Percentiles rank a stretch among this genome's conserved stretches.
phyloP scores from a whole-genome alignment of 1,140 invertebrate species.

The Antheraea mylitta region DNA sequence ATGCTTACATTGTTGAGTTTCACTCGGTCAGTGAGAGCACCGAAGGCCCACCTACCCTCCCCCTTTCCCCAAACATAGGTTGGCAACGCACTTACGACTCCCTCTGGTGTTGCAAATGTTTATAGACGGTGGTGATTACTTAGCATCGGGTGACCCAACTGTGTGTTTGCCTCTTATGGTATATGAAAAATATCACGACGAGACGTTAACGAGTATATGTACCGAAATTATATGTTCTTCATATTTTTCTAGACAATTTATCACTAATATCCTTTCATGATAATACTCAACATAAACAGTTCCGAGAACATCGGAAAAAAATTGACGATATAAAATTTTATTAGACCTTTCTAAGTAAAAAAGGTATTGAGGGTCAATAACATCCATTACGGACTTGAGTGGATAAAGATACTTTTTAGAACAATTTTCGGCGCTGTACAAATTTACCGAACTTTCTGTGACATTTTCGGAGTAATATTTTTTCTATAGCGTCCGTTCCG shows the following conservation, averaged over 20 bases:
- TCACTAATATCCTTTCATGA: not conserved
- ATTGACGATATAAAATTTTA: conserved; percentile 2
- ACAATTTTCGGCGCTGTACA: not conserved
- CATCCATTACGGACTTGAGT: conserved; percentile 2
- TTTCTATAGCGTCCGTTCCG: not conserved
- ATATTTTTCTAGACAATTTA: not conserved
- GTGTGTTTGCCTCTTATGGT: no score
- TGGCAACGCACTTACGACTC: no score
- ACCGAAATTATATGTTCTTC: no score
- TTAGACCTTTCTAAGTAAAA: conserved; percentile 6
- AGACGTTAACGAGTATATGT: no score
- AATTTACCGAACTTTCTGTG: not conserved
- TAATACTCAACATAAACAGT: not conserved
- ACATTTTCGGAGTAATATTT: not conserved
- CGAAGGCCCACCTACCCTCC: no score
- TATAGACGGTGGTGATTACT: no score
- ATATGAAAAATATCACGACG: no score
- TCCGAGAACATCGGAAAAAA: not conserved
- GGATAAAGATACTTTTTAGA: conserved; percentile 3
- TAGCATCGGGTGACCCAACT: no score
- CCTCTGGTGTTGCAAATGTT: no score
- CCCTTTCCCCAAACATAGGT: no score
- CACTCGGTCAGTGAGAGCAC: no score
- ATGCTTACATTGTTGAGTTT: no score
- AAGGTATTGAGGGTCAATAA: not conserved